These are phyloP conservation scores for Pluvianellus socialis DNA, from an alignment of 2,113 vertebrate species.

Conservation along the genomic window DNA sequence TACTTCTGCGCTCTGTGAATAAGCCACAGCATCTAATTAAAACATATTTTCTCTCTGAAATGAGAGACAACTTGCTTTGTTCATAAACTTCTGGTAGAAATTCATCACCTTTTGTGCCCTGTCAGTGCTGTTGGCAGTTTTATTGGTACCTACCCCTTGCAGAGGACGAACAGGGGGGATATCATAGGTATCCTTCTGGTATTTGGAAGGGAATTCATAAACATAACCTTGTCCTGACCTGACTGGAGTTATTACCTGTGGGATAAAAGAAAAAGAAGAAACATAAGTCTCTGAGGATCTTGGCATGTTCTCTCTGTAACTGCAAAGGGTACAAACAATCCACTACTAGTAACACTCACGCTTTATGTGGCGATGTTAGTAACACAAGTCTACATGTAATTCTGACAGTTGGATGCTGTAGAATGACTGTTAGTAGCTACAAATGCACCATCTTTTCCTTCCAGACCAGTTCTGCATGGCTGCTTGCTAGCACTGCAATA, in stretches of 20 bases:
- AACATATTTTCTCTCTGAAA: slow-evolving; percentile 32
- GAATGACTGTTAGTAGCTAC: neutral
- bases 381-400: neutral
- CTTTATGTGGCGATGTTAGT: neutral
- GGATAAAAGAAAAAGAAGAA: slow-evolving; percentile 42
- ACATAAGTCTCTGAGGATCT: neutral
- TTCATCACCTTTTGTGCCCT: slow-evolving; percentile 14
- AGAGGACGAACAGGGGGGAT: slow-evolving; percentile 82
- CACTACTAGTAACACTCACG: neutral
- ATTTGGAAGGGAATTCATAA: slow-evolving; percentile 82
- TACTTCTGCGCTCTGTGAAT: neutral
- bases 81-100: slow-evolving; percentile 13
- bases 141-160: slow-evolving; percentile 85
- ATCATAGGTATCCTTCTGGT: slow-evolving; percentile 89
- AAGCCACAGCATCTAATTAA: slow-evolving; percentile 8
- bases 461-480: neutral
- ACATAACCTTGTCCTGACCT: slow-evolving; percentile 88
- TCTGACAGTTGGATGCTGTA: neutral
- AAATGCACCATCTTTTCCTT: neutral
- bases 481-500: neutral
- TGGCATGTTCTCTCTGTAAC: neutral
- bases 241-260: slow-evolving; percentile 89
- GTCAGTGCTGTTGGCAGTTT: neutral
- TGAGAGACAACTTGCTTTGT: slow-evolving; percentile 15
- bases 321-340: neutral